Evolutionary conservation across 92 coral and sea anemone species (phyloP).

Genomic region (Micromussa lordhowensis): DNA sequence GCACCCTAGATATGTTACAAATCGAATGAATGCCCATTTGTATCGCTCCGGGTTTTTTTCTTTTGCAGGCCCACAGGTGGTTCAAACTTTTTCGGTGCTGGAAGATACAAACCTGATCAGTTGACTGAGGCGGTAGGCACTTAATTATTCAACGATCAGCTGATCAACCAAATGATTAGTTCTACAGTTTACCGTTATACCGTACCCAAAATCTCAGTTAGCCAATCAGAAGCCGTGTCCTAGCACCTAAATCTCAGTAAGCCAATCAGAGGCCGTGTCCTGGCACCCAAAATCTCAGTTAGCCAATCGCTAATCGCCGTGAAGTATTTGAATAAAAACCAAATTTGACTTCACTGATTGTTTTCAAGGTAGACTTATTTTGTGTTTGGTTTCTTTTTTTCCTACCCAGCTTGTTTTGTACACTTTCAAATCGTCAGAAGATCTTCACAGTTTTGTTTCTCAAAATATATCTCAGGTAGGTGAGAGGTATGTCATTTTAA

Average conservation of each 20-base stretch:
- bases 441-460: conserved; percentile 65
- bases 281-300: too few species aligned
- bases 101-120: conserved; percentile 93
- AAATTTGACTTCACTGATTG: too few species aligned
- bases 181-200: too few species aligned
- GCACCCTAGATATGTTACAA: too few species aligned
- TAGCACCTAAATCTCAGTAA: too few species aligned
- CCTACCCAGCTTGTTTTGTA: conserved; percentile 78
- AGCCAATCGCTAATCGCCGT: too few species aligned
- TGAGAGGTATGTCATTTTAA: not conserved
- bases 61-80: conserved; percentile 83
- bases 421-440: conserved; percentile 68
- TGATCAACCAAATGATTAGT: not conserved
- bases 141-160: not conserved
- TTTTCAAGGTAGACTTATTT: not conserved
- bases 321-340: too few species aligned
- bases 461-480: conserved; percentile 81
- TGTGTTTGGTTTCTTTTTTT: not conserved
- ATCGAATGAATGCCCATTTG: too few species aligned
- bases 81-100: conserved; percentile 85
- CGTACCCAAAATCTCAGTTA: too few species aligned
- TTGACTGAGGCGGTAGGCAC: conserved; percentile 89
- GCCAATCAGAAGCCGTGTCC: too few species aligned
- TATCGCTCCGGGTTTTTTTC: not conserved
- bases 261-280: too few species aligned